Conservation (phyloP, 1,140 invertebrate species). For the Camponotus pennsylvanicus region DNA sequence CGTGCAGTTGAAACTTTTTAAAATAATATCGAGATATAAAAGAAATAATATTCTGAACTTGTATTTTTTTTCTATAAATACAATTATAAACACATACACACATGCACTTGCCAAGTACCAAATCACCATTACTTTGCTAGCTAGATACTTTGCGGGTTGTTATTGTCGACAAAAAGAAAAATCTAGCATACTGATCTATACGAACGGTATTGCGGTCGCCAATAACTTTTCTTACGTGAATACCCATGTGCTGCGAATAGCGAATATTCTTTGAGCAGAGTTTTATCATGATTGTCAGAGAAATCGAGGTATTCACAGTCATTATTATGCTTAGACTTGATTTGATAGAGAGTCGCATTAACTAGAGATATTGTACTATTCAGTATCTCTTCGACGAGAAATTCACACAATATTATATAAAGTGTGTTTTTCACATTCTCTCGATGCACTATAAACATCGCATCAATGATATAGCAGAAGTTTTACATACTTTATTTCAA, state of each 20-base stretch:
- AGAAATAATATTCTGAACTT: too few relatives aligned
- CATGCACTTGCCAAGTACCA: not conserved
- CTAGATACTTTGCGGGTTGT: constrained; percentile 1
- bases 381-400: constrained; percentile 20
- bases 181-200: constrained; percentile 11
- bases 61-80: not conserved
- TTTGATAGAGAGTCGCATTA: not conserved
- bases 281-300: constrained; percentile 15
- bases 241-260: constrained; percentile 5
- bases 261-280: constrained; percentile 32
- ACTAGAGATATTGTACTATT: constrained; percentile 14
- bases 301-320: constrained; percentile 15
- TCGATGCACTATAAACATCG: constrained; percentile 3
- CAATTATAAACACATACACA: too few relatives aligned
- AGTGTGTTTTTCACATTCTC: constrained; percentile 14
- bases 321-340: constrained; percentile 31
- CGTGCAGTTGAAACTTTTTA: not conserved
- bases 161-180: not conserved
- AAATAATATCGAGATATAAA: not conserved
- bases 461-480: constrained; percentile 10
- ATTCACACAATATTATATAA: not conserved
- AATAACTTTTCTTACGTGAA: constrained; percentile 27
- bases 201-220: constrained; percentile 16
- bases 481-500: constrained; percentile 16
- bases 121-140: constrained; percentile 14